Base-by-base conservation (phyloP, 2,888 invertebrate species). In the Homarus gammarus region DNA sequence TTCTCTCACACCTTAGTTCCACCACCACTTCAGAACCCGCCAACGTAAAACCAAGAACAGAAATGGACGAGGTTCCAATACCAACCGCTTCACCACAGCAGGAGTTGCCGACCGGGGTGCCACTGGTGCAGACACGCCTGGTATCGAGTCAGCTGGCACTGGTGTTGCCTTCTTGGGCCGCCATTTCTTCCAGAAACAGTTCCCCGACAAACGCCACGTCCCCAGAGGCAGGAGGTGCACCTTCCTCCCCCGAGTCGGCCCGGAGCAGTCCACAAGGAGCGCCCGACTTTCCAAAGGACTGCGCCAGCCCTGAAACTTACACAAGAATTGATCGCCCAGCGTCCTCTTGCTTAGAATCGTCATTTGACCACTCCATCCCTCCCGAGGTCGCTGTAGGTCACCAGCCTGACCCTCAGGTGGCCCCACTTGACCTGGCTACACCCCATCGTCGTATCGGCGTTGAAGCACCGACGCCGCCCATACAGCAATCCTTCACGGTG, bases 171-270 rank as follows among this genome's bases (percentile, higher is more conserved):
- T 73, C 81, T 1, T 64, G 88, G 84, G 33, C 83, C 36, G 56
- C 73, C 8, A 31, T 88, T 36, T 49, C 88, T 18, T 33, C 77
- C 3, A 77, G 83, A 38, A 75, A 78, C 38, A 75, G 64, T n/a
- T 68, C 78, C 49, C 88, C 88, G 0, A 84, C 40, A 22, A 77
- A 49, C 36, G 86, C 79, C 2, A 70, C 86, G 3, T 86, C 79
- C 2, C 88, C 88, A 27, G 88, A 88, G 15, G 78, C 88, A 10
- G 88, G 78, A 18, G 88, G 88, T 27, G 84, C 83, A 1, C 88
- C 88, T 15, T 88, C 88, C 18, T 88, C 88, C 8, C 88, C 88
- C 12, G 84, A 88, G 61, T 84, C 88, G 10, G 88, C 88, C 49
- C 77, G 88, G 15, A 73, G 83, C 31, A 88, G 84, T 61, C 78